phyloP scores from a whole-genome alignment of 2,888 invertebrate genomes.

The Eucera pruinosa region DNA sequence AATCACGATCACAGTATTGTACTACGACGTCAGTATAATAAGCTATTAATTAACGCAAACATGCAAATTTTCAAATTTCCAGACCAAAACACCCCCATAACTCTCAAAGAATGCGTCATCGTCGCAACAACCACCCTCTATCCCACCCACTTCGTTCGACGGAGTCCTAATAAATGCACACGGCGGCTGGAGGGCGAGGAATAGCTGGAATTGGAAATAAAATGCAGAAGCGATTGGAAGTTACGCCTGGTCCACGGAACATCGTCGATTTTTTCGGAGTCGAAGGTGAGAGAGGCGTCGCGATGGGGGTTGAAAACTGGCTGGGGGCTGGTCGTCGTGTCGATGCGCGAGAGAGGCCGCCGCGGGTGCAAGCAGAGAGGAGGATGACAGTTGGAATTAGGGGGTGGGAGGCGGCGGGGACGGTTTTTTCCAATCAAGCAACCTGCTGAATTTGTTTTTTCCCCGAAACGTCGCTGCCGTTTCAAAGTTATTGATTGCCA shows the following conservation, averaged over 20 bases:
- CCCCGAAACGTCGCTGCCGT: conserved; percentile 78
- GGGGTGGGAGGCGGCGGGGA: conserved; percentile 36
- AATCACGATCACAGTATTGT: too few species aligned
- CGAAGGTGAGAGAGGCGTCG: conserved; percentile 49
- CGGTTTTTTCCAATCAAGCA: conserved; percentile 77
- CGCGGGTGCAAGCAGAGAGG: background rate
- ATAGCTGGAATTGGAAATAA: background rate
- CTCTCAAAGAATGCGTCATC: background rate
- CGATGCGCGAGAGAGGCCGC: conserved; percentile 38
- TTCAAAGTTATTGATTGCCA: conserved; percentile 81
- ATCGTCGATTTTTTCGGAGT: conserved; percentile 39
- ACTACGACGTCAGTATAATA: too few species aligned
- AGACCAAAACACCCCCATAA: too few species aligned
- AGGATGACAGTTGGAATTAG: conserved; percentile 32
- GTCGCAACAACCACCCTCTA: background rate
- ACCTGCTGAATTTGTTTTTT: conserved; percentile 79
- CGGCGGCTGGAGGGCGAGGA: too few species aligned
- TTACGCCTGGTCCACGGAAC: conserved; percentile 19
- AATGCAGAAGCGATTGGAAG: conserved; percentile 17
- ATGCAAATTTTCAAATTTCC: too few species aligned
- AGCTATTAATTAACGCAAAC: too few species aligned
- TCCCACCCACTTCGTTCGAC: too few species aligned
- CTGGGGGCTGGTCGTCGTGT: conserved; percentile 40
- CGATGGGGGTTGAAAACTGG: conserved; percentile 33
- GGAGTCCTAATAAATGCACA: background rate